Evolutionary conservation across 53 echinoderm and acorn worm genomes (phyloP).

Genomic region (Arbacia lixula): DNA sequence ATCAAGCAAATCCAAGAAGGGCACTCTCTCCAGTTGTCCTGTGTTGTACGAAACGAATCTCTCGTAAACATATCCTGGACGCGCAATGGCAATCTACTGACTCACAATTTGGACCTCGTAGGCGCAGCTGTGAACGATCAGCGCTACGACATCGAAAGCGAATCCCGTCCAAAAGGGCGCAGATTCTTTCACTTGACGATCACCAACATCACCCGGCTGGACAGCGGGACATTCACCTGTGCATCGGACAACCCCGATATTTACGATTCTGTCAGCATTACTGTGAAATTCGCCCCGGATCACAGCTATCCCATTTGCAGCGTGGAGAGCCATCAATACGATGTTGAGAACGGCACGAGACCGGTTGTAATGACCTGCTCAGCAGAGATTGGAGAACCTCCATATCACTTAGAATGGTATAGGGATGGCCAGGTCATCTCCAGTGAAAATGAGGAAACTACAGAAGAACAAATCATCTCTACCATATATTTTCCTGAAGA

Average conservation of each 20-base stretch:
- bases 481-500: too few relatives aligned
- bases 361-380: not conserved
- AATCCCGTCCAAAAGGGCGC: not conserved
- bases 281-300: not conserved
- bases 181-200: conserved; percentile 11
- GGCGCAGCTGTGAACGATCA: not conserved
- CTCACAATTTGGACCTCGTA: not conserved
- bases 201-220: conserved; percentile 19
- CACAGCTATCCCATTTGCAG: conserved; percentile 4
- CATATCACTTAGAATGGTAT: not conserved
- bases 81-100: not conserved
- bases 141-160: not conserved
- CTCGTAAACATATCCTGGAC: not conserved
- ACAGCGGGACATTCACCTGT: conserved; percentile 8
- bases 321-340: not conserved
- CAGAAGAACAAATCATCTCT: too few relatives aligned
- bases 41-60: conserved; percentile 14
- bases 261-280: not conserved
- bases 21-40: not conserved
- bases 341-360: not conserved
- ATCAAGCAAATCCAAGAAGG: not conserved
- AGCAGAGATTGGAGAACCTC: conserved; percentile 2
- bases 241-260: not conserved
- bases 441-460: not conserved
- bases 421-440: not conserved